Conservation (phyloP, 2,797 vertebrate species). For the Gastrophryne carolinensis region DNA sequence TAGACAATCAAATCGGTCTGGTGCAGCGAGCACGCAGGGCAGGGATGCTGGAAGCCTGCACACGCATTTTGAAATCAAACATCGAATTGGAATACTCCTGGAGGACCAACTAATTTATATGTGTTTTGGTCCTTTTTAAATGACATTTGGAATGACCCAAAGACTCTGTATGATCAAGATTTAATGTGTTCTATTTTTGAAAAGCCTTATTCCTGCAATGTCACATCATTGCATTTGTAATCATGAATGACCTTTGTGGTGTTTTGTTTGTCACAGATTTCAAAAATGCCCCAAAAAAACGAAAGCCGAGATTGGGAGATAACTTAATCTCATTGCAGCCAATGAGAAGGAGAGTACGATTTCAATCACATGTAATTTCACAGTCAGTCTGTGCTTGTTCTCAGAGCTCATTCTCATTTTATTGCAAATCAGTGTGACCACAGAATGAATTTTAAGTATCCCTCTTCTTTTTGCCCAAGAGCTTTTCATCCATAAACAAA, state of each 20-base stretch:
- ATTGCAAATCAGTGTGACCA: constrained; percentile 71
- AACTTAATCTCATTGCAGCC: constrained; percentile 58
- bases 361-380: constrained; percentile 69
- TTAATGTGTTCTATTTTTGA: background rate
- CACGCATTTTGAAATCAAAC: too few species aligned
- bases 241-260: constrained; percentile 7
- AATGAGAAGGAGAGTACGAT: constrained; percentile 62
- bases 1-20: too few species aligned
- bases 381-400: constrained; percentile 71
- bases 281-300: constrained; percentile 41
- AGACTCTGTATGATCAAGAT: too few species aligned
- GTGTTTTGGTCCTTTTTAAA: too few species aligned
- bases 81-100: too few species aligned
- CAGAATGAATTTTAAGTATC: constrained; percentile 73
- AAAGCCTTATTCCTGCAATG: background rate
- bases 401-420: constrained; percentile 63
- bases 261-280: constrained; percentile 3
- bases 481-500: constrained; percentile 64
- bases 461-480: constrained; percentile 63
- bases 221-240: background rate
- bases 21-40: too few species aligned
- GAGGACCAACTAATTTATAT: too few species aligned
- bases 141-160: too few species aligned
- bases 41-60: too few species aligned
- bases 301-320: constrained; percentile 45